Evolutionary conservation across 2,797 vertebrate species (phyloP).

Genomic region (Sus cebifrons): DNA sequence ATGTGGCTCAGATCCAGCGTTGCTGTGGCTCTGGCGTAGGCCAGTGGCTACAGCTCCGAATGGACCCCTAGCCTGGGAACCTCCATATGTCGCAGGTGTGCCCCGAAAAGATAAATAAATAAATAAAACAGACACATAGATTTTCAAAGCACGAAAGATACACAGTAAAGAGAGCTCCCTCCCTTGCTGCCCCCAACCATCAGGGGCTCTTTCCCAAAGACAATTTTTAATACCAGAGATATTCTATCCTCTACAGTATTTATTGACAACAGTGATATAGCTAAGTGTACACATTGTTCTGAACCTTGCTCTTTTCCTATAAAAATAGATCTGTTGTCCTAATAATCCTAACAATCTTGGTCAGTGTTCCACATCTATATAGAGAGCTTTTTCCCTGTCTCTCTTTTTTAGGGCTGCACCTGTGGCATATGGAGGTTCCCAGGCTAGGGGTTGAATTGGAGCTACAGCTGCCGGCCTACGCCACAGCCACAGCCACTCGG

Average conservation of each 20-base stretch:
- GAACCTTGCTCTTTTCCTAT: conserved; percentile 22
- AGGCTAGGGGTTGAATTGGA: too few relatives aligned
- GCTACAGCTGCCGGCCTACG: too few relatives aligned
- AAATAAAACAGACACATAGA: neutral
- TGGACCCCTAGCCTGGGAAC: too few relatives aligned
- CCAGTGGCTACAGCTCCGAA: too few relatives aligned
- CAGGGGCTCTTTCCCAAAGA: neutral
- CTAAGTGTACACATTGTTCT: neutral
- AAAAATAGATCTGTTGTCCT: neutral
- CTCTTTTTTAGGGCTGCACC: neutral
- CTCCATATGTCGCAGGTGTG: too few relatives aligned
- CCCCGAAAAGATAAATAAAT: too few relatives aligned
- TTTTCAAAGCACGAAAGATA: neutral
- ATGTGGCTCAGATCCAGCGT: too few relatives aligned
- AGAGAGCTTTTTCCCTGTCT: neutral
- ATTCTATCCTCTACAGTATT: neutral
- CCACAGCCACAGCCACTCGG: too few relatives aligned
- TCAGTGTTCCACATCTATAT: neutral
- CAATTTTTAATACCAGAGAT: neutral
- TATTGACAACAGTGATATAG: neutral
- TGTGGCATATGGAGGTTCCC: too few relatives aligned
- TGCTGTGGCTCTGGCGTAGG: too few relatives aligned
- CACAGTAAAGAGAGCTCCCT: neutral
- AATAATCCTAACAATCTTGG: neutral
- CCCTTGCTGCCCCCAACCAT: neutral